phyloP scores from a whole-genome alignment of 1,140 invertebrate species.

The Adelges cooleyi region DNA sequence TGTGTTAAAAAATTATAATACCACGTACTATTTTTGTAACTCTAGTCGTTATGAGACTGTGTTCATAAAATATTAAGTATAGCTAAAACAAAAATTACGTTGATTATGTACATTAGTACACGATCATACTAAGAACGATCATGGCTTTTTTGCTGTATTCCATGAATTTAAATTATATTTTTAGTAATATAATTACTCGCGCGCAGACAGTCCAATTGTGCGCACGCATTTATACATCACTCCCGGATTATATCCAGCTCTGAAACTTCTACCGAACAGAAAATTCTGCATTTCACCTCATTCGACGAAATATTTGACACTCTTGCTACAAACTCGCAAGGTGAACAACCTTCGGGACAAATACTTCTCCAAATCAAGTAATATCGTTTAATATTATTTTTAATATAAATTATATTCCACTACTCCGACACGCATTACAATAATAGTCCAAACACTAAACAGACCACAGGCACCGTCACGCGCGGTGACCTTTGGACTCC shows the following conservation, averaged over 20 bases:
- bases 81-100: too few species aligned
- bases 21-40: too few species aligned
- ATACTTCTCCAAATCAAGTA: slow-evolving; percentile 11
- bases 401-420: not conserved
- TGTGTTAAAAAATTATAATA: too few species aligned
- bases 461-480: not conserved
- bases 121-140: too few species aligned
- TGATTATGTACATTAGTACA: too few species aligned
- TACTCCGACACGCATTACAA: not conserved
- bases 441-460: not conserved
- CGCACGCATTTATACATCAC: slow-evolving; percentile 1
- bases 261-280: slow-evolving; percentile 4
- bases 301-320: not conserved
- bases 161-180: too few species aligned
- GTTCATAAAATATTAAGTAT: too few species aligned
- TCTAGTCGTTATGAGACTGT: too few species aligned
- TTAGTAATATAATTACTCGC: too few species aligned
- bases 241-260: not conserved
- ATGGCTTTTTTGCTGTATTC: too few species aligned
- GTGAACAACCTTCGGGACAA: not conserved
- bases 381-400: not conserved
- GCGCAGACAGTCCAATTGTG: slow-evolving; percentile 3
- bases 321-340: not conserved
- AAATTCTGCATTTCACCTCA: not conserved
- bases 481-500: slow-evolving; percentile 8